Conservation (phyloP, 92 coral and sea anemone species). For the Parazoanthus darwini region DNA sequence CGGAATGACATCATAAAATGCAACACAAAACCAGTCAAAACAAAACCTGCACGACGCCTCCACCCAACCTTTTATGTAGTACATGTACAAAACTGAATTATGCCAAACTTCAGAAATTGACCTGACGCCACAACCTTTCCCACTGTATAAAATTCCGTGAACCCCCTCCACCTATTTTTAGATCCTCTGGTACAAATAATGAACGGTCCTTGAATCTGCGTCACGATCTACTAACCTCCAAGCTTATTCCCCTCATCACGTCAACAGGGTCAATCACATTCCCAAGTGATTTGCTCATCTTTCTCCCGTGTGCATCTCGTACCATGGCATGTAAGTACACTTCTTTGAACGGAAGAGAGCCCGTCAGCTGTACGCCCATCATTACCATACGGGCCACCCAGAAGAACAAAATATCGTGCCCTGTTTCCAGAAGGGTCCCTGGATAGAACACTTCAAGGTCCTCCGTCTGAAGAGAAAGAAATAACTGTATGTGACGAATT, state of each 20-base stretch:
- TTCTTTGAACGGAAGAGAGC: slow-evolving; percentile 91
- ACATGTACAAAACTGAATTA: too few species aligned
- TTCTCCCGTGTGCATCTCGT: slow-evolving; percentile 99
- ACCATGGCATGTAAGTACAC: slow-evolving; percentile 99
- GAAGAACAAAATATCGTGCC: slow-evolving; percentile 97
- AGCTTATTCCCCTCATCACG: slow-evolving; percentile 88
- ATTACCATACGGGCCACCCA: slow-evolving; percentile 99
- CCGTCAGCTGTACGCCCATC: slow-evolving; percentile 88
- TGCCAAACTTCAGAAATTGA: not conserved
- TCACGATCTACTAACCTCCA: slow-evolving; percentile 65
- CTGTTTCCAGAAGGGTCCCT: slow-evolving; percentile 94
- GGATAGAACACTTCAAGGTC: slow-evolving; percentile 90
- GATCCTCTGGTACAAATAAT: not conserved
- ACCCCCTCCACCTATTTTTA: not conserved
- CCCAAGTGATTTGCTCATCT: slow-evolving; percentile 99
- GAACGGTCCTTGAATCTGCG: too few species aligned
- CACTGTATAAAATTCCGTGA: too few species aligned
- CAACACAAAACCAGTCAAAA: too few species aligned
- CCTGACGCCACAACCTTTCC: not conserved
- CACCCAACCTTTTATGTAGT: too few species aligned
- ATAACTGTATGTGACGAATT: not conserved
- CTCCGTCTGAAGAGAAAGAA: slow-evolving; percentile 65
- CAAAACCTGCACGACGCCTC: too few species aligned
- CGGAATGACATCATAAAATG: too few species aligned
- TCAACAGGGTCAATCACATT: slow-evolving; percentile 98